Evolutionary conservation across 2,797 vertebrate genomes (phyloP).

Genomic region (Periophthalmus magnuspinnatus): DNA sequence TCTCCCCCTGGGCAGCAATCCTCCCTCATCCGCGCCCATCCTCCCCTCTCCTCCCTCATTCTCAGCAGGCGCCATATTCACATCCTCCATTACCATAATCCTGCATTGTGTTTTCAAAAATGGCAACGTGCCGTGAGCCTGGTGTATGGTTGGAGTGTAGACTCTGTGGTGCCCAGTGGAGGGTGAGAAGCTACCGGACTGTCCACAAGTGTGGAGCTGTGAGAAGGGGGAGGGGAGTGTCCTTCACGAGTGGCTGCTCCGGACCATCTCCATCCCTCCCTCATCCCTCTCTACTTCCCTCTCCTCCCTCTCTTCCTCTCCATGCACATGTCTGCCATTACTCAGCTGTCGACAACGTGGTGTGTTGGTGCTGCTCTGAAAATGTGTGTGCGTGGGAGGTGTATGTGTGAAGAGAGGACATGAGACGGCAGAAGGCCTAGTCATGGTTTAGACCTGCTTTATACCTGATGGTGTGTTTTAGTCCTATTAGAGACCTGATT

Average conservation of each 20-base stretch:
- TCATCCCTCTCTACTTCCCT: slow-evolving; percentile 41
- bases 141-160: no score
- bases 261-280: slow-evolving; percentile 68
- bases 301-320: slow-evolving; percentile 46
- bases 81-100: slow-evolving; percentile 55
- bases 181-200: slow-evolving; percentile 89
- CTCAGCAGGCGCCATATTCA: neutral
- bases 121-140: slow-evolving; percentile 69
- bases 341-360: slow-evolving; percentile 64
- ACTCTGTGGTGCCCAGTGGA: no score
- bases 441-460: neutral
- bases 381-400: slow-evolving; percentile 38
- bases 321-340: slow-evolving; percentile 69
- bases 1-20: slow-evolving; percentile 15
- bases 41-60: neutral
- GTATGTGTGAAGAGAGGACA: slow-evolving; percentile 32
- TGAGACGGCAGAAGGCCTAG: neutral
- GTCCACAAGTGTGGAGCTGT: slow-evolving; percentile 80
- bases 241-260: slow-evolving; percentile 91
- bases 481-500: neutral
- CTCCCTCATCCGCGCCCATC: slow-evolving; percentile 2
- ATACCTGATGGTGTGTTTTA: neutral
- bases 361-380: no score
- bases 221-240: slow-evolving; percentile 52
- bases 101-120: neutral